These are phyloP conservation scores for Caenorhabditis sp. DNA, from an alignment of 2,888 invertebrate species.

Conservation along the genomic window DNA sequence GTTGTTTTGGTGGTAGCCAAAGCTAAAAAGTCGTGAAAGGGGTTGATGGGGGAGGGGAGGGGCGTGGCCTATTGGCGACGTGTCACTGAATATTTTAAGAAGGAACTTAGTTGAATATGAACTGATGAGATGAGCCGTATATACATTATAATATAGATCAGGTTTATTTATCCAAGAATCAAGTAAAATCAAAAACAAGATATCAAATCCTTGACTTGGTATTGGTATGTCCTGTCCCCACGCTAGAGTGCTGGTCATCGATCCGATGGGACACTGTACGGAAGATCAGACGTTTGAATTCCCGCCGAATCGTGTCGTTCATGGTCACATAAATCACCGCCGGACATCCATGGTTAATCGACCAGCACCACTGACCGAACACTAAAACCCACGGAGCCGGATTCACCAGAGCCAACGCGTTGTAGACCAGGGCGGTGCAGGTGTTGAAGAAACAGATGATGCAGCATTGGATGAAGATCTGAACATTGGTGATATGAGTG, in stretches of 20 bases:
- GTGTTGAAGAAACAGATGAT: slow-evolving; percentile 58
- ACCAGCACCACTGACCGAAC: slow-evolving; percentile 39
- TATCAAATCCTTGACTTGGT: slow-evolving; percentile 2
- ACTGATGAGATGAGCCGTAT: too few species aligned
- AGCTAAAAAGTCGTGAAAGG: too few species aligned
- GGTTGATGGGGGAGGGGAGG: too few species aligned
- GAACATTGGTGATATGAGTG: background rate
- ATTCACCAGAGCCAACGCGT: slow-evolving; percentile 35
- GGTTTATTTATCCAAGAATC: background rate
- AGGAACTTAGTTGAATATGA: background rate
- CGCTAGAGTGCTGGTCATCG: background rate
- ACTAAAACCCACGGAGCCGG: slow-evolving; percentile 40
- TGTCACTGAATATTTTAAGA: too few species aligned
- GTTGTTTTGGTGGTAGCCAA: too few species aligned
- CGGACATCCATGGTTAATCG: slow-evolving; percentile 44
- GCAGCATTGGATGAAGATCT: slow-evolving; percentile 59
- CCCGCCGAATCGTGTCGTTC: slow-evolving; percentile 48
- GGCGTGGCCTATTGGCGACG: too few species aligned
- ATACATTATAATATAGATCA: background rate
- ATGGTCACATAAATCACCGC: slow-evolving; percentile 55
- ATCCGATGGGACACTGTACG: background rate
- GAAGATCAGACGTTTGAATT: slow-evolving; percentile 36
- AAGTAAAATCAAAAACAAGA: too few species aligned
- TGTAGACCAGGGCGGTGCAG: slow-evolving; percentile 45
- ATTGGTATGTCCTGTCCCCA: background rate